These are phyloP conservation scores for Oceanodroma tethys DNA, from an alignment of 2,113 vertebrate genomes.

Conservation along the genomic window DNA sequence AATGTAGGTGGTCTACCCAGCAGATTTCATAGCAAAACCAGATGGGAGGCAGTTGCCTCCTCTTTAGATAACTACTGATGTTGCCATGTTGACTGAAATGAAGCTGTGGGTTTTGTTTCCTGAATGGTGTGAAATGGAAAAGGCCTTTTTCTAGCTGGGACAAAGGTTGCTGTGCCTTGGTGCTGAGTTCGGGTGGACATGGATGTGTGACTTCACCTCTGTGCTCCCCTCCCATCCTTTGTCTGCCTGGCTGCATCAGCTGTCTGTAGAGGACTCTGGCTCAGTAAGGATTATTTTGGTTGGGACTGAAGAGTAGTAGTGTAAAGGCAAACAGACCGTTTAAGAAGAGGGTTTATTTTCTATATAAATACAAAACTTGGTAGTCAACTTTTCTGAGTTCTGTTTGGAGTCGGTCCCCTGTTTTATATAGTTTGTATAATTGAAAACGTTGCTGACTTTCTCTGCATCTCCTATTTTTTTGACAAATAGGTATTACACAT, in stretches of 20 bases:
- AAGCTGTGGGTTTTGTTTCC: not conserved
- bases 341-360: not conserved
- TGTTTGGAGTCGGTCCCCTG: not conserved
- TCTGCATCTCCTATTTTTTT: not conserved
- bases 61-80: not conserved
- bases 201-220: not conserved
- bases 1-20: not conserved
- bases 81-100: not conserved
- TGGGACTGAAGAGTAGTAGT: not conserved
- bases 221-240: not conserved
- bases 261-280: rapidly evolving
- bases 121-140: not conserved
- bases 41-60: not conserved
- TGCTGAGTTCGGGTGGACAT: not conserved
- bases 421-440: not conserved
- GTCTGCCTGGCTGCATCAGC: not conserved
- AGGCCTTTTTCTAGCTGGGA: not conserved
- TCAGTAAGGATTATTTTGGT: not conserved
- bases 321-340: not conserved
- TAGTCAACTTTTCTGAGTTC: not conserved
- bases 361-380: not conserved
- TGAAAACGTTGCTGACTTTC: not conserved
- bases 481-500: not conserved
- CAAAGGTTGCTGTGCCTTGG: not conserved
- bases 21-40: not conserved